Evolutionary conservation across 2,113 vertebrate genomes (phyloP).

Genomic region (Alethe castanea): DNA sequence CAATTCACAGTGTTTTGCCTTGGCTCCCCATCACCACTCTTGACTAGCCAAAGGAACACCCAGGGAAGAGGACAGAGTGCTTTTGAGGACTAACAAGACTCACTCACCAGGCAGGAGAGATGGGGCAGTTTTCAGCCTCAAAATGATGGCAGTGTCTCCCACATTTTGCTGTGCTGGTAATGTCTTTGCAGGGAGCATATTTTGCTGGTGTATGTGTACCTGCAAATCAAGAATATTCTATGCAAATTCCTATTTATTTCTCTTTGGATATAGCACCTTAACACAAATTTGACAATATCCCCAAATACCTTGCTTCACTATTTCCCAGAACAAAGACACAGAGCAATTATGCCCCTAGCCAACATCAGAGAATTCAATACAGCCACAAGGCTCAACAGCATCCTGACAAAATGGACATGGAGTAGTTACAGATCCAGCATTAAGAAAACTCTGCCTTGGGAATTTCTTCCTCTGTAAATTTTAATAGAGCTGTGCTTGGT

Average conservation of each 20-base stretch:
- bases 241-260: neutral
- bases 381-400: rapidly evolving
- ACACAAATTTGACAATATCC: neutral
- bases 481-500: neutral
- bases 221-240: neutral
- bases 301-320: neutral
- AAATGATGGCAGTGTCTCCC: neutral
- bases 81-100: neutral
- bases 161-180: neutral
- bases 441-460: neutral
- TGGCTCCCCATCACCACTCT: neutral
- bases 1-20: neutral
- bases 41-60: neutral
- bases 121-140: neutral
- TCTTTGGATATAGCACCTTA: neutral
- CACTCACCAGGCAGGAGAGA: neutral
- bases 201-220: neutral
- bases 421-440: rapidly evolving
- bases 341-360: neutral
- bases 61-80: neutral
- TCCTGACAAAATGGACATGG: rapidly evolving
- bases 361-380: neutral
- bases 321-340: neutral
- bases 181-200: neutral
- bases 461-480: neutral